phyloP scores from a whole-genome alignment of 2,113 vertebrate genomes.

The Peromyscus polionotus region DNA sequence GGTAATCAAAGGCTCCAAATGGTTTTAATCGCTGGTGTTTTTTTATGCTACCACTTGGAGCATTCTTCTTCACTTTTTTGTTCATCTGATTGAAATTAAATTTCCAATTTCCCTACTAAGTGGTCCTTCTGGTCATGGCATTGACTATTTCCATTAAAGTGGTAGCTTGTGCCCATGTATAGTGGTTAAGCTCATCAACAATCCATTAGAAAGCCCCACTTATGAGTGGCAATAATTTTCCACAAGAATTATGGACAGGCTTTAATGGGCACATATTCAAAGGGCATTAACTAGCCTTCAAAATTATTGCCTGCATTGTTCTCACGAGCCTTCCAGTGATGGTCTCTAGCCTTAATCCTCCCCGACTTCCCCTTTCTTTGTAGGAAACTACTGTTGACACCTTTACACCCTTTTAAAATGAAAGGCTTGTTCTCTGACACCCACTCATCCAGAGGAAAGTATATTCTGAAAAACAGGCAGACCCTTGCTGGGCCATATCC shows the following conservation, averaged over 20 bases:
- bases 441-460: constrained; percentile 42
- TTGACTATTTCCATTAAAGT: constrained; percentile 69
- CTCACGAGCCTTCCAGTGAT: background rate
- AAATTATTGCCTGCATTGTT: constrained; percentile 50
- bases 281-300: constrained; percentile 53
- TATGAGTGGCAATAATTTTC: constrained; percentile 70
- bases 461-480: background rate
- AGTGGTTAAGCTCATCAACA: constrained; percentile 68
- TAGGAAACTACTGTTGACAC: constrained; percentile 8
- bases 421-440: background rate
- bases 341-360: background rate
- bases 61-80: constrained; percentile 77
- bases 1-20: constrained; percentile 82
- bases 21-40: constrained; percentile 78
- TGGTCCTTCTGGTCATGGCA: constrained; percentile 55
- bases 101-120: constrained; percentile 75
- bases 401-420: constrained; percentile 36
- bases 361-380: background rate
- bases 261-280: constrained; percentile 74
- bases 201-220: constrained; percentile 71
- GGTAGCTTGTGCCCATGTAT: constrained; percentile 38
- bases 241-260: constrained; percentile 64
- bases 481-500: background rate
- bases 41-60: constrained; percentile 77
- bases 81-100: constrained; percentile 81